Base-by-base conservation (phyloP, 2,797 vertebrate species). In the Sebastes baramenuke region DNA sequence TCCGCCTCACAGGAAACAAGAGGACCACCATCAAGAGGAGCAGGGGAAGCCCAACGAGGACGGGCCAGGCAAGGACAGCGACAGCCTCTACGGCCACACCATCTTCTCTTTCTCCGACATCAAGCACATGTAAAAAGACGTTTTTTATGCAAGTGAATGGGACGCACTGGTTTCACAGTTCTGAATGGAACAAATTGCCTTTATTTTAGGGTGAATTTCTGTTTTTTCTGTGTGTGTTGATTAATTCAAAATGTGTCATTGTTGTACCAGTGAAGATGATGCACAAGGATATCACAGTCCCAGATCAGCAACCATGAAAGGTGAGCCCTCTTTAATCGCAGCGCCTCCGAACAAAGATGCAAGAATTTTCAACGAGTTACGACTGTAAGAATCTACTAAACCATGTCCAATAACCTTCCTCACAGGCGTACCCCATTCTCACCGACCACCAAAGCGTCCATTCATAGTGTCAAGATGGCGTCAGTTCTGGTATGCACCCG, bases 401-500 rank as follows among this genome's bases (percentile, higher is more conserved):
- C 30, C 8, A 2, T 42, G 6, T 62, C 24, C 8, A 2, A 8
- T 62, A 2, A 24, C 32, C 42, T 55, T 59, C 25, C 34, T 6
- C 5, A 1, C 87, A 93, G 92, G 86, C 27, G 7, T 72, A 4
- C 83, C 77, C 5, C 55, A 30, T 0, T 29, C 62, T 27, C 82
- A 1, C 27, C 78, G 68, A 29, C 80, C 80, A 5, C 88, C 88
- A 7, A 82, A 80, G 25, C 82, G 91, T 5, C 95, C 95, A 0
- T 95, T 91, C 30, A 88, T 96, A 29, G 25, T 97, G 32, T 90
- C 93, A 2, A 94, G 95, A 78, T 98, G 97, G 97, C 91, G 90
- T 16, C 94, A 97, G 88, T 98, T 97, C 91, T 98, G 97, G 97
- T 96, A 96, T 1, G 96, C 97, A 0, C 97, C 97, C 0, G 96